Evolutionary conservation across 1,140 invertebrate genomes (phyloP), one percentile per base, ranked within the genome.

Genomic region (Drosophila trapezifrons): DNA sequence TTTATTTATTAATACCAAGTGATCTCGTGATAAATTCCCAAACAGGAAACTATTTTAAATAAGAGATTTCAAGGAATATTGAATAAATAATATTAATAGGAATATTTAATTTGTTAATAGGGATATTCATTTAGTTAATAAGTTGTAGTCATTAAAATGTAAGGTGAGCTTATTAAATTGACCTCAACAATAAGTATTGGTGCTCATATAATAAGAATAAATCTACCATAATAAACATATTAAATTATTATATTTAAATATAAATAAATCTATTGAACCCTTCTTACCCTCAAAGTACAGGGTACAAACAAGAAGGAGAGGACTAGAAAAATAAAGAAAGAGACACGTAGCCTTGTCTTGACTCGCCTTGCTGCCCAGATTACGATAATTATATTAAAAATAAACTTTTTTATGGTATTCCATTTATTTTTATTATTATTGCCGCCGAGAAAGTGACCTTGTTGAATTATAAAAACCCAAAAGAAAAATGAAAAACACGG

Each of bases 391-490:
- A 81, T 75, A 75, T 76, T 64, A 60, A 47, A 72, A 73, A 46
- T 76, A 65, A 45, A 78, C 55, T 79, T 65, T 65, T 60, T 71
- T 35, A 71, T 81, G 79, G 45, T 62, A 70, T 55, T 82, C 73
- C 49, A 75, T 74, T 82, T 45, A 35, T 12, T 49, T 58, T 72
- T 71, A 71, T 71, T 58, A 47, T 58, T 49, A 70, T 70, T 56
- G 35, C 51, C 43, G 13, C 17, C 38, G 6, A 32, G 40, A 35
- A 46, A 51, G 51, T 70, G 80, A 82, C 80, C 80, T 83, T 82
- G 80, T 40, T 42, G 15, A 40, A 27, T 32, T 17, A 29, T 25
- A n/a, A 43, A 43, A 45, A 55, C 7, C 17, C 18, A 13, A 22
- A 15, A 10, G 15, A 49, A 38, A 27, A 20, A 15, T 6, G 4